Percentiles rank a stretch among this genome's conserved stretches.
Conservation (phyloP, 2,888 invertebrate genomes). For the Drosophila subsilvestris region DNA sequence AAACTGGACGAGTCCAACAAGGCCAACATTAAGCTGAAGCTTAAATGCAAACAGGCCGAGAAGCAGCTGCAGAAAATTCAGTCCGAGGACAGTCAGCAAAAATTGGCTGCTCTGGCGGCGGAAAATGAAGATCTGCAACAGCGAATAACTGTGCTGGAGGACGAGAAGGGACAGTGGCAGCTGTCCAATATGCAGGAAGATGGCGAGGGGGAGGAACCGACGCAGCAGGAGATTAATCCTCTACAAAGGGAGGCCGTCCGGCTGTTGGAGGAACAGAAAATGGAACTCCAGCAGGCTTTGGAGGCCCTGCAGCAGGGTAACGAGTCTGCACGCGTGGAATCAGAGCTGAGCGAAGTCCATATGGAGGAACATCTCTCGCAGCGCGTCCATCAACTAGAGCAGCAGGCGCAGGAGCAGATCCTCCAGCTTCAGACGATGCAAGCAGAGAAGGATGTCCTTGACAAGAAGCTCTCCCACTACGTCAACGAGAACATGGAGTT, state of each 20-base stretch:
- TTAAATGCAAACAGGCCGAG: constrained; percentile 90
- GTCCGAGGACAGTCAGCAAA: constrained; percentile 88
- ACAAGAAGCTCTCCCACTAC: constrained; percentile 87
- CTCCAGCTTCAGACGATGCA: constrained; percentile 83
- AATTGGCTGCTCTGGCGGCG: constrained; percentile 87
- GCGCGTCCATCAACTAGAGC: constrained; percentile 78
- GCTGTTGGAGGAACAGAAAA: constrained; percentile 86
- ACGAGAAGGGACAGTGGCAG: constrained; percentile 96
- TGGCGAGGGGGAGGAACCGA: constrained; percentile 17
- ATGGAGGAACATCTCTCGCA: constrained; percentile 90
- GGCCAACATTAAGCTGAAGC: constrained; percentile 80
- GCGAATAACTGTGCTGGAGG: constrained; percentile 92
- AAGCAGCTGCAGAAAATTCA: constrained; percentile 89
- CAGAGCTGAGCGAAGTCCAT: constrained; percentile 91
- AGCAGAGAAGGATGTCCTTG: constrained; percentile 87
- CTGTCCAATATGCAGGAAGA: constrained; percentile 83
- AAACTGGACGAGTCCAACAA: constrained; percentile 91
- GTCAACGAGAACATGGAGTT: constrained; percentile 90
- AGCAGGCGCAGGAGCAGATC: constrained; percentile 85
- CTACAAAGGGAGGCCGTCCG: constrained; percentile 73
- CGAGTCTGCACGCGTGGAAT: constrained; percentile 88
- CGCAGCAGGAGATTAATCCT: constrained; percentile 5
- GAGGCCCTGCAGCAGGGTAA: constrained; percentile 85
- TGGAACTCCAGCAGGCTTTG: constrained; percentile 86
- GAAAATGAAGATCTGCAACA: constrained; percentile 88